A percentile compares a stretch with the other conserved stretches of the same genome.
Conservation (phyloP, 1,140 invertebrate species). For the Ooceraea biroi region DNA sequence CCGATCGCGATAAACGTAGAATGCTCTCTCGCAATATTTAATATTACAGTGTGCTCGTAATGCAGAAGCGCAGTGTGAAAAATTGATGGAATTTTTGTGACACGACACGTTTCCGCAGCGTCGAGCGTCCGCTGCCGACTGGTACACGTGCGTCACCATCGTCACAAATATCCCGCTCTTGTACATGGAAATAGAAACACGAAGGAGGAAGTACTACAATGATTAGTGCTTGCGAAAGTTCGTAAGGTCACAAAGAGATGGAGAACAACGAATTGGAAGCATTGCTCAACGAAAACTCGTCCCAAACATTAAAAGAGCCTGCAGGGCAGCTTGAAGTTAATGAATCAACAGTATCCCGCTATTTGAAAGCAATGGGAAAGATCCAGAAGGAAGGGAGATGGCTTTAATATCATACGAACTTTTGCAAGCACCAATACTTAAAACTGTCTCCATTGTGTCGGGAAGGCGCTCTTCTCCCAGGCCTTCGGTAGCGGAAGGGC, state of each 20-base stretch:
- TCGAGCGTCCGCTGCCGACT: not conserved
- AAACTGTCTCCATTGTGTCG: no score
- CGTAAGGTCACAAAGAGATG: no score
- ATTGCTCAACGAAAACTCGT: no score
- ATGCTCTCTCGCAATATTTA: conserved; percentile 30
- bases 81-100: conserved; percentile 52
- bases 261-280: no score
- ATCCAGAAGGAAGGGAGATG: no score
- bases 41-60: conserved; percentile 42
- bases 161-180: conserved; percentile 13
- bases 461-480: not conserved
- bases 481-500: not conserved
- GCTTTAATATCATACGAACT: no score
- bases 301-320: no score
- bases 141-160: not conserved
- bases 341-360: no score
- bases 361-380: no score
- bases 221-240: no score
- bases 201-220: not conserved
- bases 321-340: no score
- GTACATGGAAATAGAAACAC: not conserved
- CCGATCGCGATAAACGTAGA: conserved; percentile 30
- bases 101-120: not conserved
- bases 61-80: conserved; percentile 18
- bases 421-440: not conserved